Evolutionary conservation across 2,113 vertebrate species (phyloP), one percentile per base, ranked within the genome.

Genomic region (Dasyornis broadbenti): DNA sequence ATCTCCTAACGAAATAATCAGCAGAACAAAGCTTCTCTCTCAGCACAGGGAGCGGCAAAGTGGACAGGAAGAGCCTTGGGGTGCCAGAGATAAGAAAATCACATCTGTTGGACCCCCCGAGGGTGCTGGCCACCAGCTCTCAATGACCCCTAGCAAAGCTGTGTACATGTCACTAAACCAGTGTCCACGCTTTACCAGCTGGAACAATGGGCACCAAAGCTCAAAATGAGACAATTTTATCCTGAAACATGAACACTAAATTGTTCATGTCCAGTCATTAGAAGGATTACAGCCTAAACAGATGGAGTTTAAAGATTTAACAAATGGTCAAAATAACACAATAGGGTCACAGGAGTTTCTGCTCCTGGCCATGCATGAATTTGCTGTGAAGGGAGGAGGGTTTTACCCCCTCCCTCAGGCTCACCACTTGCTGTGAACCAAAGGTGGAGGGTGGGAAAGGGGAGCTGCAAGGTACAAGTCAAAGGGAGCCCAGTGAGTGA

Each of bases 291-390:
- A 69, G 64, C 78, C 64, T 39, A 59, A 92, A 77, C 75, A 86
- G 90, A 82, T 91, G 91, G 86, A 81, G 45, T 83, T 81, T 71
- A 80, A 91, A 85, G 65, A 79, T 86, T 76, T 82, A 88, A 86
- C 49, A 86, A 95, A 81, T 27, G 20, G 45, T 86, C 85, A 94
- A 7, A 76, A 70, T 33, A 82, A 63, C 33, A 69, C 66, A 60
- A 45, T 61, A 66, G 21, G 45, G 49, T 76, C 6, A 1, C 65
- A 37, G 39, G 18, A 4, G 1, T 47, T 92, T 76, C 81, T 80
- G 59, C 84, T 87, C 59, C 78, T 76, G n/a, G 20, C 70, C 27
- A 7, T 45, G 54, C 52, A 19, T n/a, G 30, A 66, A 64, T 77
- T 86, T 94, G 24, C 52, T 40, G 30, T 33, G 52, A 61, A 35